Percentiles rank a stretch among this genome's conserved stretches.
These are phyloP conservation scores for Choreutis nemorana DNA, from an alignment of 2,888 invertebrate species.

Conservation along the genomic window DNA sequence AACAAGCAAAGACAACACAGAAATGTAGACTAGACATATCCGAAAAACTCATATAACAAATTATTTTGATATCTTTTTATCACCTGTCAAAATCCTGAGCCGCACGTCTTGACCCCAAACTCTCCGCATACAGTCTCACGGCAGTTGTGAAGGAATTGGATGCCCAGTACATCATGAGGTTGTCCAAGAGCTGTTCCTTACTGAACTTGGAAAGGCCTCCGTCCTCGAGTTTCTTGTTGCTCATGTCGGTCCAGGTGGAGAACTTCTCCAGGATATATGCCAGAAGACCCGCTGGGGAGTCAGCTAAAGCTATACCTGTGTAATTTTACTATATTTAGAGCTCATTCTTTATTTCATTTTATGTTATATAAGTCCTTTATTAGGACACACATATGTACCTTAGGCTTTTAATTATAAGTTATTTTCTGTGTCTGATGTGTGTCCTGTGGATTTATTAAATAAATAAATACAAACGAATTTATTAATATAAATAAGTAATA, in stretches of 20 bases:
- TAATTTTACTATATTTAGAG: not conserved
- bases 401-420: too few species aligned
- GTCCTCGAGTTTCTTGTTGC: slow-evolving; percentile 53
- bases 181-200: slow-evolving; percentile 77
- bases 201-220: slow-evolving; percentile 73
- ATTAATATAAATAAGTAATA: too few species aligned
- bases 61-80: too few species aligned
- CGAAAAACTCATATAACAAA: too few species aligned
- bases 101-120: slow-evolving; percentile 28
- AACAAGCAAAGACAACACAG: too few species aligned
- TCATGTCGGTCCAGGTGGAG: slow-evolving; percentile 72
- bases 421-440: too few species aligned
- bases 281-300: slow-evolving; percentile 82
- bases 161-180: slow-evolving; percentile 86
- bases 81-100: slow-evolving; percentile 4
- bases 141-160: slow-evolving; percentile 77
- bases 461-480: too few species aligned
- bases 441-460: too few species aligned
- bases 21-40: too few species aligned
- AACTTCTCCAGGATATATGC: slow-evolving; percentile 88
- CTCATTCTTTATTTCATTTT: too few species aligned
- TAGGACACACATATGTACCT: too few species aligned
- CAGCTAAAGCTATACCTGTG: slow-evolving; percentile 68
- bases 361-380: too few species aligned
- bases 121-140: slow-evolving; percentile 77